Evolutionary conservation across 2,797 vertebrate genomes (phyloP).

Genomic region (Hybognathus amarus): DNA sequence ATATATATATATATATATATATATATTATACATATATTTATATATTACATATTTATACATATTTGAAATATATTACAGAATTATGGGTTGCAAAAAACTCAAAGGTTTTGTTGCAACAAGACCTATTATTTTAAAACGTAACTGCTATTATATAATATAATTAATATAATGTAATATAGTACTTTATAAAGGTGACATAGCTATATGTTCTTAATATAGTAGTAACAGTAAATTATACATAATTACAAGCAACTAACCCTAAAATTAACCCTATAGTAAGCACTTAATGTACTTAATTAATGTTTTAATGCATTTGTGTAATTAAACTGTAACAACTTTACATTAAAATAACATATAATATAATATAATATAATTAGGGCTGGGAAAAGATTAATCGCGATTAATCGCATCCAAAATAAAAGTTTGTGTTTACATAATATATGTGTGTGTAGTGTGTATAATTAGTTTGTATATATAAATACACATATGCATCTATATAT

Average conservation of each 20-base stretch:
- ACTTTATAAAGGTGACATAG: not conserved
- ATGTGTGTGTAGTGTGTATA: too few relatives aligned
- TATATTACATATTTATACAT: too few relatives aligned
- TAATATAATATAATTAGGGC: too few relatives aligned
- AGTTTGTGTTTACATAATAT: too few relatives aligned
- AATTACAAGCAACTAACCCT: not conserved
- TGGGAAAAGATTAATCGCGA: too few relatives aligned
- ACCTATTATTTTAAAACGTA: not conserved
- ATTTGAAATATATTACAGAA: not conserved
- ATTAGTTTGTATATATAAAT: too few relatives aligned
- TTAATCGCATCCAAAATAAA: too few relatives aligned
- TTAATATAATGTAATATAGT: not conserved
- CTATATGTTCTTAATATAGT: not conserved
- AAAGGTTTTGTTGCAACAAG: not conserved
- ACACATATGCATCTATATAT: too few relatives aligned
- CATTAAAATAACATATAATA: not conserved
- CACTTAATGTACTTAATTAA: not conserved
- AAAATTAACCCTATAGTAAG: not conserved
- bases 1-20: too few relatives aligned
- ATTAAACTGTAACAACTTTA: not conserved
- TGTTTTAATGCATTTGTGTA: not conserved
- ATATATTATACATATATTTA: too few relatives aligned
- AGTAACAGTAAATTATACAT: not conserved
- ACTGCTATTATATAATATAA: constrained; percentile 2
- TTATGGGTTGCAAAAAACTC: not conserved